Base-by-base conservation (phyloP, 2,797 vertebrate genomes). In the Setipinna tenuifilis region DNA sequence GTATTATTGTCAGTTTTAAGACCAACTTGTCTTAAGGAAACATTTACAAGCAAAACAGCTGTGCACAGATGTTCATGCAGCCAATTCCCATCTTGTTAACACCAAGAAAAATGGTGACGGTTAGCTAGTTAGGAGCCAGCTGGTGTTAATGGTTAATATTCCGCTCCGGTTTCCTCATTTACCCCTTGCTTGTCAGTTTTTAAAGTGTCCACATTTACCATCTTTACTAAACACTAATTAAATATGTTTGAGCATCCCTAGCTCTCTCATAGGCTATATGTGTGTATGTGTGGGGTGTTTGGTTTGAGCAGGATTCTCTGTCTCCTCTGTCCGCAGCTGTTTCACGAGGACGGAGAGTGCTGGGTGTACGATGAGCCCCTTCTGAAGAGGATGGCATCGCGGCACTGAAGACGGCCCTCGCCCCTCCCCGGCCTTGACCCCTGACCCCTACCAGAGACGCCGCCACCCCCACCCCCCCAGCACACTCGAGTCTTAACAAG, bases 311-410 rank as follows among this genome's bases (percentile, higher is more conserved):
- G 17, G 35, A 91, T 50, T 81, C 25, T 90, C 54, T 85, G 85
- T 82, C 25, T 89, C 84, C 89, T 91, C n/a, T 83, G 86, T 88
- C 87, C 92, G 83, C 88, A 99, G 98, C 89, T 99, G 1, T 99
- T 99, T 95, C 98, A 99, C 0, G 98, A 99, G 93, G 98, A 99
- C 1, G 98, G 98, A 17, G 98, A 99, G 91, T 99, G 97, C 93
- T 99, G 98, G 98, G 97, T 99, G 83, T 99, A 99, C 0, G 98
- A 99, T 0, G 97, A 99, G 90, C 98, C 98, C 0, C 96, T 99
- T 85, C 87, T 99, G 93, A 99, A 99, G 92, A 96, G 98, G 93
- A 94, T 96, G 44, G 94, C 93, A 89, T 96, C 97, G 89, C 96
- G 96, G 92, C 96, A 96, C 85, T 98, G 93, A 97, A 92, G 54